Conservation (phyloP, 2,797 vertebrate species). For the Lates japonicus region DNA sequence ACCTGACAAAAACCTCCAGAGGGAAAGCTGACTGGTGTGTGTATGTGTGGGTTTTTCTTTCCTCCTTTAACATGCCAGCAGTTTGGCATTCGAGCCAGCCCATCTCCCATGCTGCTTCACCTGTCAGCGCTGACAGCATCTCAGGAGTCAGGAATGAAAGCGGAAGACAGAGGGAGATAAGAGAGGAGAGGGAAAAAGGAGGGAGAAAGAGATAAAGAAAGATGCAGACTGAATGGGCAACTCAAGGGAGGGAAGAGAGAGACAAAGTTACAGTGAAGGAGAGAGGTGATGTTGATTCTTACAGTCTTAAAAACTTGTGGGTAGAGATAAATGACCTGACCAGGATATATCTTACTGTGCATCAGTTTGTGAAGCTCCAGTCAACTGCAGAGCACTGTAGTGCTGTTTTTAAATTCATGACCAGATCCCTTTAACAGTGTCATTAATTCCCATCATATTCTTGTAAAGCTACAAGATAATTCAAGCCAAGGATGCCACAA, state of each 20-base stretch:
- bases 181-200: slow-evolving; percentile 23
- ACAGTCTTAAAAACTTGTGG: neutral
- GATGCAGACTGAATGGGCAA: slow-evolving; percentile 28
- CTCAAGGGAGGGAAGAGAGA: slow-evolving; percentile 42
- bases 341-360: slow-evolving; percentile 1
- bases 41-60: slow-evolving; percentile 33
- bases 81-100: slow-evolving; percentile 67
- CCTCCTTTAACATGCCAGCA: slow-evolving; percentile 65
- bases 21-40: slow-evolving; percentile 64
- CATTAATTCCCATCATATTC: slow-evolving; percentile 18
- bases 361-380: neutral
- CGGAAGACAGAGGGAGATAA: slow-evolving; percentile 62
- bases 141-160: slow-evolving; percentile 75
- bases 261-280: slow-evolving; percentile 49
- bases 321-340: slow-evolving; percentile 12
- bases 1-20: slow-evolving; percentile 72
- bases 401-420: slow-evolving; percentile 10
- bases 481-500: neutral
- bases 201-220: slow-evolving; percentile 44
- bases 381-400: neutral
- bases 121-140: slow-evolving; percentile 81
- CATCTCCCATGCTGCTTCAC: slow-evolving; percentile 72
- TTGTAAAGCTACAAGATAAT: slow-evolving; percentile 11
- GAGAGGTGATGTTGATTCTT: slow-evolving; percentile 22
- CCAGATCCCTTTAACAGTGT: neutral